A percentile compares a stretch with the other conserved stretches of the same genome.
Evolutionary conservation across 2,113 vertebrate genomes (phyloP).

Genomic region (Sterna hirundo): DNA sequence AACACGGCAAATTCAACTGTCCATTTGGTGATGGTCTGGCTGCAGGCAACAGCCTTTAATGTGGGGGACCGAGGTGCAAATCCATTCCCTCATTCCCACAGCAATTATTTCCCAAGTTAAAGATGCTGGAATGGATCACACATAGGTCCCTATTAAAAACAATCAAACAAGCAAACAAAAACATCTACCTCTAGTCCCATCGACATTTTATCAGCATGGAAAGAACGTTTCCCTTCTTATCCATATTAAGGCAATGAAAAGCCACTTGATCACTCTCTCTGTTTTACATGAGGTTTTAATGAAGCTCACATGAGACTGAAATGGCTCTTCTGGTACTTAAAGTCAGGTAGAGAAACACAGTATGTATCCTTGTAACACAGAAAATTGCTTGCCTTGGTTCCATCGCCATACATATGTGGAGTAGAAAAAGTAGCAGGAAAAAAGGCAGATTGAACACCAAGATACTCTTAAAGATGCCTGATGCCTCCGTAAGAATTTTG

Average conservation of each 20-base stretch:
- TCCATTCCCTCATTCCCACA: neutral
- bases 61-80: neutral
- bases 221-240: neutral
- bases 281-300: neutral
- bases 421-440: neutral
- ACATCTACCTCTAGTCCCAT: neutral
- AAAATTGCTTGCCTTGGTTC: neutral
- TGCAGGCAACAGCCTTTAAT: neutral
- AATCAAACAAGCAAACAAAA: neutral
- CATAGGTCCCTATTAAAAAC: neutral
- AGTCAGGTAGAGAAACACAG: neutral
- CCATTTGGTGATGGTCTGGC: neutral
- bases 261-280: neutral
- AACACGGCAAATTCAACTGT: neutral
- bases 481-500: neutral
- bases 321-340: neutral
- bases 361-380: neutral
- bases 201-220: neutral
- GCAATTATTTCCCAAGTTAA: neutral
- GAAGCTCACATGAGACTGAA: neutral
- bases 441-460: neutral
- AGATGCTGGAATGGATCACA: neutral
- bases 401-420: neutral
- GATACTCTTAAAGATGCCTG: neutral
- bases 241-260: neutral